These are phyloP conservation scores for Sicus ferrugineus DNA, from an alignment of 2,888 invertebrate genomes.

Conservation along the genomic window DNA sequence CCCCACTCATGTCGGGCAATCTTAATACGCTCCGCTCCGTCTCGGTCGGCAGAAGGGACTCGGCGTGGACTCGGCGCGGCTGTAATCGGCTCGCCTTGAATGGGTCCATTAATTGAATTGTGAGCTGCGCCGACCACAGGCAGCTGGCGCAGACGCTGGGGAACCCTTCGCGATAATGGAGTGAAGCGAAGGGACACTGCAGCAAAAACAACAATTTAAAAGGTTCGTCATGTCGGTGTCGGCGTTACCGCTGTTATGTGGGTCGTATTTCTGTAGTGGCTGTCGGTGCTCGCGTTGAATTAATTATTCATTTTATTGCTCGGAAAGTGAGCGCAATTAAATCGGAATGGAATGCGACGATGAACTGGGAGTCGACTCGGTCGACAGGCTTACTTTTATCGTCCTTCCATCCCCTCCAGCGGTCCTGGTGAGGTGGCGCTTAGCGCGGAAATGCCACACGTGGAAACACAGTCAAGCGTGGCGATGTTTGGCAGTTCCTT, in stretches of 20 bases:
- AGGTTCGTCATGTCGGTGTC: slow-evolving; percentile 28
- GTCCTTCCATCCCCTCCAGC: too few species aligned
- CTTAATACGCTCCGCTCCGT: slow-evolving; percentile 26
- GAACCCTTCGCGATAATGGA: neutral
- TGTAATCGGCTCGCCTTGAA: slow-evolving; percentile 29
- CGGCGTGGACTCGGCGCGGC: neutral
- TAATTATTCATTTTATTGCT: slow-evolving; percentile 36
- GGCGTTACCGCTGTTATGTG: neutral
- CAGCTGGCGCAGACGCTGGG: slow-evolving; percentile 19
- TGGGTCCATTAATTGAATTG: slow-evolving; percentile 37
- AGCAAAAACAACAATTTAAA: slow-evolving; percentile 25
- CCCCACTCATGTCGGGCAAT: slow-evolving; percentile 34
- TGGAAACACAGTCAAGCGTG: too few species aligned
- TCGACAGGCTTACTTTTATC: too few species aligned
- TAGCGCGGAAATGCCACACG: too few species aligned
- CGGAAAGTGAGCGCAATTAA: slow-evolving; percentile 33
- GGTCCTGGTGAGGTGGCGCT: too few species aligned
- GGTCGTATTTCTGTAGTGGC: neutral
- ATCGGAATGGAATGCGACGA: slow-evolving; percentile 24
- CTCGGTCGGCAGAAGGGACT: neutral
- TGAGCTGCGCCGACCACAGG: slow-evolving; percentile 15
- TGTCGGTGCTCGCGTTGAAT: slow-evolving; percentile 29
- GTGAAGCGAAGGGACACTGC: slow-evolving; percentile 4
- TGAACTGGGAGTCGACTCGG: neutral
- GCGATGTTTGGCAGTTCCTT: too few species aligned